phyloP scores from a whole-genome alignment of 2,113 vertebrate species.

The Amia ocellicauda region DNA sequence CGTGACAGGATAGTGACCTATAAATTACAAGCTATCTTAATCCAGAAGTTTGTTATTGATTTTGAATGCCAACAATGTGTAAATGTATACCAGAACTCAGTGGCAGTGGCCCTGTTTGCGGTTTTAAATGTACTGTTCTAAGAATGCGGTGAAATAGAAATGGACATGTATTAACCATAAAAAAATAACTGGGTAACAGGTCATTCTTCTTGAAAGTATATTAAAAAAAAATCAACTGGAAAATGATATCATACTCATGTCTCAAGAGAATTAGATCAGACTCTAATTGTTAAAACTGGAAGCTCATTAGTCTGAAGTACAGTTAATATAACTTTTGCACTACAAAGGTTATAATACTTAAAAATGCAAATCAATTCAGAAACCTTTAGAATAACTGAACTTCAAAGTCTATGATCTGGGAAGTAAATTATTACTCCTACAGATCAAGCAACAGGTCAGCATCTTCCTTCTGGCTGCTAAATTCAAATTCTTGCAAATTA shows the following conservation, averaged over 20 bases:
- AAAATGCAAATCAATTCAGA: conserved; percentile 49
- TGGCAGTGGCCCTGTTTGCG: too few relatives aligned
- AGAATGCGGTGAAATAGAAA: too few relatives aligned
- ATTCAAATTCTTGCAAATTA: conserved; percentile 28
- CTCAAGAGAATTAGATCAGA: conserved; percentile 22
- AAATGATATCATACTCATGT: conserved; percentile 29
- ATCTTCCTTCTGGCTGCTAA: conserved; percentile 20
- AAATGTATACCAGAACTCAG: too few relatives aligned
- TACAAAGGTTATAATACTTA: conserved; percentile 51
- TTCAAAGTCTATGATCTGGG: conserved; percentile 44
- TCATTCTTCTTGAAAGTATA: conserved; percentile 19
- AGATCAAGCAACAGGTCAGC: conserved; percentile 44
- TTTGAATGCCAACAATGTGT: too few relatives aligned
- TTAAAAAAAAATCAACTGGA: conserved; percentile 54
- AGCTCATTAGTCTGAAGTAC: conserved; percentile 51
- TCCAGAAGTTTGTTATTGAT: too few relatives aligned
- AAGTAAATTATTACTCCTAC: conserved; percentile 41
- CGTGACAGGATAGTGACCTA: too few relatives aligned
- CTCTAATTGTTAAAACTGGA: conserved; percentile 21
- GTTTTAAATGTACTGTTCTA: too few relatives aligned
- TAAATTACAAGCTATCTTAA: too few relatives aligned
- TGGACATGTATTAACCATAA: too few relatives aligned
- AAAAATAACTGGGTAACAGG: too few relatives aligned
- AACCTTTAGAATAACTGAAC: conserved; percentile 21
- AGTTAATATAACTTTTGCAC: conserved; percentile 50